Base-by-base conservation (phyloP, 2,113 vertebrate species). In the Sceloporus undulatus region DNA sequence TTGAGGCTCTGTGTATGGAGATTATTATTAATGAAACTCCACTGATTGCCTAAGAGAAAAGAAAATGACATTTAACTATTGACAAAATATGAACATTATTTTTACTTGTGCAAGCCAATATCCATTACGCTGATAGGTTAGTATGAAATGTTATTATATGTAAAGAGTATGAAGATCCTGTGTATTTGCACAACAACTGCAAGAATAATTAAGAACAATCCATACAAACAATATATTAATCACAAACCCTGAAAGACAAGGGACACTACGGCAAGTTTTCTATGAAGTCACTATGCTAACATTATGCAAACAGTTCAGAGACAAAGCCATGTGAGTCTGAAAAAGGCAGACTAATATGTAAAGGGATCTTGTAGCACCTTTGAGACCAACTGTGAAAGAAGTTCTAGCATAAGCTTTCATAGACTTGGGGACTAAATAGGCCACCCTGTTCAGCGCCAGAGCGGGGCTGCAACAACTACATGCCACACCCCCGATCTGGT, bases 1-100 rank as follows among this genome's bases (percentile, higher is more conserved):
- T 92, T 98, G 82, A 98, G 96, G 92, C 95, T 98, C 93, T 99
- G 98, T 78, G 98, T 99, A 90, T 99, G 99, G 84, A 99, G 97
- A 92, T 96, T 99, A 92, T 99, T 99, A 90, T 99, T 99, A 95
- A 99, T 99, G 94, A 99, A 99, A 96, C 99, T 99, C 99, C 99
- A 99, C 90, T 99, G 99, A 94, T 98, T 99, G 88, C 99, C 99
- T 98, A 93, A 1, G 68, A 21, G 68, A 84, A 87, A 95, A 91
- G 85, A 88, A 80, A 27, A 23, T 21, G 54, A 34, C 9, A 52
- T 27, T 80, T 85, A 84, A 56, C 27, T 23, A 34, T 18, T 73
- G 65, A 77, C 8, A 78, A n/a, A 68, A 79, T 48, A 42, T 9
- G 18, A 70, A 56, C 23, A 65, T 34, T 29, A 34, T 48, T 48